Percentiles rank a stretch among this genome's conserved stretches.
These are phyloP conservation scores for Drosophila silvestris DNA, from an alignment of 2,888 invertebrate genomes.

Conservation along the genomic window DNA sequence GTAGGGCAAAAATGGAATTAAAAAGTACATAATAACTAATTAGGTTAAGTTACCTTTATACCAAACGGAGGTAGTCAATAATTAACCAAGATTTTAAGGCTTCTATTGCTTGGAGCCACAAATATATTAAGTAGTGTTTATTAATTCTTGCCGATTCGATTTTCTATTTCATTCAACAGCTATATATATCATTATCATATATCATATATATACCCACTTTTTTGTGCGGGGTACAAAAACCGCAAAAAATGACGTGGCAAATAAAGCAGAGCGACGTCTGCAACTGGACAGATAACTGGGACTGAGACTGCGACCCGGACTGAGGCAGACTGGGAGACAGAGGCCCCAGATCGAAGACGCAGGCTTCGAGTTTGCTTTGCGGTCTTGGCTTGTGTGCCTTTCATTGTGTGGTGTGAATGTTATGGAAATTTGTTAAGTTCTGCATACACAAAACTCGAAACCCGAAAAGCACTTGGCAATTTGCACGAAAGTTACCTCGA, in stretches of 20 bases:
- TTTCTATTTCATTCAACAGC: background rate
- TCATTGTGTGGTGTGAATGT: constrained; percentile 79
- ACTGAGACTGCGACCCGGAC: constrained; percentile 19
- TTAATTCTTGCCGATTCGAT: background rate
- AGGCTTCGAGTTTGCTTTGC: constrained; percentile 46
- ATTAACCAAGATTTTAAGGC: background rate
- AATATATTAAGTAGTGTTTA: background rate
- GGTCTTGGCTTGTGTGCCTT: constrained; percentile 48
- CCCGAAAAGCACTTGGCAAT: constrained; percentile 69
- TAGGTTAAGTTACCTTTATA: background rate
- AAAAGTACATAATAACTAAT: background rate
- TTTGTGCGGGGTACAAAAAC: constrained; percentile 33
- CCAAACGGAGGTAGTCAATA: background rate
- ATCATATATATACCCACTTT: background rate
- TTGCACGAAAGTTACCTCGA: constrained; percentile 73
- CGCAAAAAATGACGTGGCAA: constrained; percentile 72
- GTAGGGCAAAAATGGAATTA: background rate
- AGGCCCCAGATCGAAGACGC: constrained; percentile 56
- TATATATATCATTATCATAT: background rate
- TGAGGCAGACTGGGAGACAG: constrained; percentile 7
- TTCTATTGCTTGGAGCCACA: background rate
- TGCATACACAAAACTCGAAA: constrained; percentile 68
- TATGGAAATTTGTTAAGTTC: constrained; percentile 80
- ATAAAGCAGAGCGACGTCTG: constrained; percentile 72
- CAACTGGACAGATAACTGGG: constrained; percentile 58